Evolutionary conservation across 2,113 vertebrate species (phyloP).

Genomic region (Platichthys flesus): DNA sequence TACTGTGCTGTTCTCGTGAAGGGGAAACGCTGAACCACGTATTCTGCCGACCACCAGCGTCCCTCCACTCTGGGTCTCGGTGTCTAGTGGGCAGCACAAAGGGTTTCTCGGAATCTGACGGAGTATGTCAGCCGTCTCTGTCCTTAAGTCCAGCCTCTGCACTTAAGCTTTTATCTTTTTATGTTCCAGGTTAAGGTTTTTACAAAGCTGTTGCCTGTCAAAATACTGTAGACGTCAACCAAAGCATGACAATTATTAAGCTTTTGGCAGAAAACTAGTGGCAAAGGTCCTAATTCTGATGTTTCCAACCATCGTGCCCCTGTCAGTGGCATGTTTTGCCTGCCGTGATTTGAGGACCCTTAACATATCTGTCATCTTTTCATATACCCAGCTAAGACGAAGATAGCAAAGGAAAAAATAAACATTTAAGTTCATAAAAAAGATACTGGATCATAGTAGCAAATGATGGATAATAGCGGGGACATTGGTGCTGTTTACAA

Average conservation of each 20-base stretch:
- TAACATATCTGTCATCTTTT: not conserved
- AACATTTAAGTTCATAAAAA: not conserved
- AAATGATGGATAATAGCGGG: not conserved
- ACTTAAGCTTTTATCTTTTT: conserved; percentile 27
- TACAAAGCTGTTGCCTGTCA: too few species aligned
- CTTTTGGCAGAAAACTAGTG: too few species aligned
- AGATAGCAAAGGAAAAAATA: not conserved
- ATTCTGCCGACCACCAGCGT: conserved; percentile 17
- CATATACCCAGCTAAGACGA: not conserved
- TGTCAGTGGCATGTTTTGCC: too few species aligned
- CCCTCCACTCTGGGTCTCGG: conserved; percentile 4
- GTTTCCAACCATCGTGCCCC: too few species aligned
- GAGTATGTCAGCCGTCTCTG: conserved; percentile 7
- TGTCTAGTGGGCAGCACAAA: conserved; percentile 42
- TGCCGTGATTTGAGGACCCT: too few species aligned
- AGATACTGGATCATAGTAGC: not conserved
- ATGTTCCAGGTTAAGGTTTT: too few species aligned
- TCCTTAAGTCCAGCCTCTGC: conserved; percentile 21
- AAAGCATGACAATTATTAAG: too few species aligned
- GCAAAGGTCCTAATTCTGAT: too few species aligned
- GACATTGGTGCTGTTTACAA: not conserved
- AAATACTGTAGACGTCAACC: too few species aligned
- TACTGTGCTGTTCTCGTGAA: conserved; percentile 74
- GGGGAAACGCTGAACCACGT: conserved; percentile 72
- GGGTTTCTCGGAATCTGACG: conserved; percentile 50